Evolutionary conservation across 2,888 invertebrate genomes (phyloP), one percentile per base, ranked within the genome.

Genomic region (Polymixis flavicincta): DNA sequence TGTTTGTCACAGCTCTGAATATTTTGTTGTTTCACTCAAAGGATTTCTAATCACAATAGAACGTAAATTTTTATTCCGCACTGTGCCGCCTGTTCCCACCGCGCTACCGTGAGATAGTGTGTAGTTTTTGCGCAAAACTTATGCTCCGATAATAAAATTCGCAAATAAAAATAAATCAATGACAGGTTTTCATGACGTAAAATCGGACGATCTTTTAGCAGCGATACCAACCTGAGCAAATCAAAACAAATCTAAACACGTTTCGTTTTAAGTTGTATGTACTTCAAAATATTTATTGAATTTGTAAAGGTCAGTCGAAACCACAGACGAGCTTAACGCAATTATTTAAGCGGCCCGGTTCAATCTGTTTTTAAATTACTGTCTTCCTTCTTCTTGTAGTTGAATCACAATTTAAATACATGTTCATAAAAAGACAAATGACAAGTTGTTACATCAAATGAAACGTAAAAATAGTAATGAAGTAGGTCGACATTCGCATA

Each of bases 131-230:
- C 69, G 65, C 70, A 73, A 82, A 81, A 77, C 76, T 71, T 83
- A 73, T 77, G 55, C 61, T 59, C 52, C 28, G n/a, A 42, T 77
- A 61, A 52, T 85, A 91, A 87, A 89, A 85, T 85, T 87, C 75
- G 89, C 88, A 89, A 92, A 90, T 72, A 79, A 89, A 92, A 73
- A 82, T 89, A 94, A 92, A 93, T 94, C 94, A 93, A 93, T 92
- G 92, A 90, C 93, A 93, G 70, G 7, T 72, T 74, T 66, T 57
- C 66, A 60, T 94, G 94, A 95, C 95, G 95, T 95, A 89, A 93
- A 92, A 95, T 95, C 95, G 92, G 85, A 89, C 92, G 94, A 95
- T 95, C 48, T 61, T 32, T 50, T n/a, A 14, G 22, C 84, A 76
- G 48, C 19, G 11, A 75, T 93, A 85, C 94, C 95, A 94, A 94